These are phyloP conservation scores for Conger conger DNA, from an alignment of 2,113 vertebrate species.

Conservation along the genomic window DNA sequence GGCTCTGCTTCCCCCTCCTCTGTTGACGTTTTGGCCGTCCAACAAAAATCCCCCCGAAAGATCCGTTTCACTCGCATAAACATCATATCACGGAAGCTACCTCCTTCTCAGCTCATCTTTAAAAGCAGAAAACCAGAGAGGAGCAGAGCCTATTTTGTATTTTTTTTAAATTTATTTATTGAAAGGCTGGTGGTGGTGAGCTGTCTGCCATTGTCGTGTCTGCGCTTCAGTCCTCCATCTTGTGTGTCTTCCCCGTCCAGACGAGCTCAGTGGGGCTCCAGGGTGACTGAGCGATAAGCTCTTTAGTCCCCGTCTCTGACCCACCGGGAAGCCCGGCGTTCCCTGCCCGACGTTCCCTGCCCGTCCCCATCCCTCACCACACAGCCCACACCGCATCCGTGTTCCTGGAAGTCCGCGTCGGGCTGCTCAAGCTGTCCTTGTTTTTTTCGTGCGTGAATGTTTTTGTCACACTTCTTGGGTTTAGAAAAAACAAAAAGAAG, in stretches of 20 bases:
- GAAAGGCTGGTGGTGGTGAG: no score
- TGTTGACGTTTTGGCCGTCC: no score
- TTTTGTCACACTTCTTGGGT: background rate
- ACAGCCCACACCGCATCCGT: background rate
- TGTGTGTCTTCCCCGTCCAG: slow-evolving; percentile 14
- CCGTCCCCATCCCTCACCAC: slow-evolving; percentile 20
- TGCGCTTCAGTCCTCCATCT: background rate
- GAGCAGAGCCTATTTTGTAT: no score
- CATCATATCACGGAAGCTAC: no score
- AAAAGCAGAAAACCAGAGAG: no score
- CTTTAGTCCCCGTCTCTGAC: background rate
- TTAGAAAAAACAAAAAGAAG: no score
- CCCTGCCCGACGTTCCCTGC: no score
- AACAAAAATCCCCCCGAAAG: no score
- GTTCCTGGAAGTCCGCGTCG: slow-evolving; percentile 11
- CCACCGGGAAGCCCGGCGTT: background rate
- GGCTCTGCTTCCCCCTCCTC: no score
- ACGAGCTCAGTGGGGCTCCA: slow-evolving; percentile 7
- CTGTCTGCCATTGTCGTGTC: background rate
- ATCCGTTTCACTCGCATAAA: no score
- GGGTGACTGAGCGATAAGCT: background rate
- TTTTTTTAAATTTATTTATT: no score
- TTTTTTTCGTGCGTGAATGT: background rate
- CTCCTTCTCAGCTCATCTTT: no score
- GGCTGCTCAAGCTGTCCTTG: slow-evolving; percentile 1